phyloP scores from a whole-genome alignment of 2,113 vertebrate species.

The Neotoma lepida region DNA sequence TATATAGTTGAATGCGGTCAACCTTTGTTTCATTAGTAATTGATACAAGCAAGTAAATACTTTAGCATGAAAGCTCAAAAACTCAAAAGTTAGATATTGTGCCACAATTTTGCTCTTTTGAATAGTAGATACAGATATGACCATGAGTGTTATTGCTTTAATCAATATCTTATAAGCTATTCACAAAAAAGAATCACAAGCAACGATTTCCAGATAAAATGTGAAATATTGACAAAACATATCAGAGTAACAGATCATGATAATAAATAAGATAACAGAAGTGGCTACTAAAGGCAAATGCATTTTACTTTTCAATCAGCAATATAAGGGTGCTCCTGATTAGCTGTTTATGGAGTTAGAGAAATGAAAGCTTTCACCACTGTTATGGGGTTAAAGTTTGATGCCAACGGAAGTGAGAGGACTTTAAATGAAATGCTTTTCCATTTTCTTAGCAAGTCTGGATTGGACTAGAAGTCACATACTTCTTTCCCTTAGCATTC shows the following conservation, averaged over 20 bases:
- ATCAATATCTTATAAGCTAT: neutral
- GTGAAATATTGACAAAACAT: neutral
- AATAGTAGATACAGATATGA: neutral
- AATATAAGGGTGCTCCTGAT: neutral
- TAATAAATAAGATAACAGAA: neutral
- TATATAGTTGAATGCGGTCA: neutral
- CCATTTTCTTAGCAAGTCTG: neutral
- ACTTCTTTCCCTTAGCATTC: neutral
- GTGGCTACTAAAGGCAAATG: neutral
- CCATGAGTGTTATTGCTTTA: neutral
- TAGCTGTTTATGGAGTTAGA: fast-evolving
- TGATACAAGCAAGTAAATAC: neutral
- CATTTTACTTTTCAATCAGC: neutral
- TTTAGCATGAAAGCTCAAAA: neutral
- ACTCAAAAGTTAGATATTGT: neutral
- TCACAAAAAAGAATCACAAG: neutral
- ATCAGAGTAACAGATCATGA: neutral
- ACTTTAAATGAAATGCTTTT: fast-evolving
- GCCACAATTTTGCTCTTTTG: neutral
- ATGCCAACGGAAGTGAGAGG: neutral
- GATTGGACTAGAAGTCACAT: neutral
- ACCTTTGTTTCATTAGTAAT: neutral
- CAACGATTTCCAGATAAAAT: neutral
- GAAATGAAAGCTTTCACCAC: neutral
- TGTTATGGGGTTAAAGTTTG: neutral